Evolutionary conservation across 2,113 vertebrate genomes (phyloP).

Genomic region (Nothocercus julius): DNA sequence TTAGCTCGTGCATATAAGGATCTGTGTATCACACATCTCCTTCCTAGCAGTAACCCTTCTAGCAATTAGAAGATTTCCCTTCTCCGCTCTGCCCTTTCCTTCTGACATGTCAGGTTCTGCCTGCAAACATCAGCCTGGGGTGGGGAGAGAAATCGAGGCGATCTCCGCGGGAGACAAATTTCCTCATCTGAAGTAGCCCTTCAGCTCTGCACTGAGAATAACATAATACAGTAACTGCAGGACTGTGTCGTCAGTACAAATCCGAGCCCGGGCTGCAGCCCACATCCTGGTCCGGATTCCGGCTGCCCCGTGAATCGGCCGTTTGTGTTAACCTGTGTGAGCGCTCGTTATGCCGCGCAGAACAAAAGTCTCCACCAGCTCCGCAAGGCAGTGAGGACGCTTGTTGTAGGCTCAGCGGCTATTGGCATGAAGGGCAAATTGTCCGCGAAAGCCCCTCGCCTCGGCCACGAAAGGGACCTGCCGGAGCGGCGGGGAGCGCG

Average conservation of each 20-base stretch:
- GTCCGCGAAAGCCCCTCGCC: not conserved
- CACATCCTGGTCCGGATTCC: slow-evolving; percentile 40
- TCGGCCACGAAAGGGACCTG: not conserved
- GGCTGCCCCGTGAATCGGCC: slow-evolving; percentile 30
- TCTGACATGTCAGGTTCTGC: not conserved
- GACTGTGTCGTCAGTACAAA: slow-evolving; percentile 15
- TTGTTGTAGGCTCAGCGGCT: not conserved
- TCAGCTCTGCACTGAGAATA: not conserved
- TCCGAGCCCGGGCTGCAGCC: not conserved
- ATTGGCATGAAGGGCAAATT: not conserved
- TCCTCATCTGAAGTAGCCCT: not conserved
- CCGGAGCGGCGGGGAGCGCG: not conserved
- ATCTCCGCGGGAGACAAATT: not conserved
- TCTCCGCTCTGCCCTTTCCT: not conserved
- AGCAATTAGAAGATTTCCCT: not conserved
- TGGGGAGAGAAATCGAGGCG: rapidly evolving
- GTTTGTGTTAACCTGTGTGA: slow-evolving; percentile 18
- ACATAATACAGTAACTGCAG: not conserved
- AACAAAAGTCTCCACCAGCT: slow-evolving; percentile 24
- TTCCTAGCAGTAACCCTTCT: not conserved
- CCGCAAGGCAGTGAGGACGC: not conserved
- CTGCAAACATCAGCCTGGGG: not conserved
- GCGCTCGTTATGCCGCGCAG: not conserved
- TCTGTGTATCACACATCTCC: not conserved
- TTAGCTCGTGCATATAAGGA: not conserved